Evolutionary conservation across 2,113 vertebrate genomes (phyloP).

Genomic region (Indri indri): DNA sequence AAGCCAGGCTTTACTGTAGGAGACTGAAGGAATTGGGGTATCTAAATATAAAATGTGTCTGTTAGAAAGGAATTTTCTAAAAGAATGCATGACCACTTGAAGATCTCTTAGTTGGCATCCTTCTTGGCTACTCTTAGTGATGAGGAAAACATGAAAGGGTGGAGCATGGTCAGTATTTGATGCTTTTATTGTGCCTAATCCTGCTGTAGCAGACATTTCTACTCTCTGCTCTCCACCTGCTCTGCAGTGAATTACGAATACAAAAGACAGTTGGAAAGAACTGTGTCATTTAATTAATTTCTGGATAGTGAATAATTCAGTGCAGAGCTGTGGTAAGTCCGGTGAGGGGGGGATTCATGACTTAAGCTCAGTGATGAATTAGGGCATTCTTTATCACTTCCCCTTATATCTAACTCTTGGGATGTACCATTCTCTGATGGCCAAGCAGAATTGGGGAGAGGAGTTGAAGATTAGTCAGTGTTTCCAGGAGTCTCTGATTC

Average conservation of each 20-base stretch:
- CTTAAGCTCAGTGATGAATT: background rate
- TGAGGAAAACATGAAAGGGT: rapidly evolving
- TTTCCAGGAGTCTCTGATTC: background rate
- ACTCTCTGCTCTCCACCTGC: background rate
- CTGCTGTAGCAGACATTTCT: rapidly evolving
- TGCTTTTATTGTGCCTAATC: rapidly evolving
- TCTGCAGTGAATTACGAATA: rapidly evolving
- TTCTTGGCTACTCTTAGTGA: background rate
- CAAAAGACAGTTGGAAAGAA: rapidly evolving
- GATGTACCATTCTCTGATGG: background rate
- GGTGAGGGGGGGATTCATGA: background rate
- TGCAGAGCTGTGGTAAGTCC: no score
- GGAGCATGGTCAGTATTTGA: rapidly evolving
- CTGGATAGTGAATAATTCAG: background rate
- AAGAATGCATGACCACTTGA: background rate
- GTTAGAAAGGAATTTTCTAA: background rate
- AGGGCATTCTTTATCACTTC: background rate
- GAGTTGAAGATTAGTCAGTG: background rate
- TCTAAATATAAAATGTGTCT: no score
- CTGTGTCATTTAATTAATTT: background rate
- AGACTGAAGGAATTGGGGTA: background rate
- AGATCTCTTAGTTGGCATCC: rapidly evolving
- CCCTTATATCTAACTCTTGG: background rate
- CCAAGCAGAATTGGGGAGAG: rapidly evolving
- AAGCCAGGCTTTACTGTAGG: background rate